Evolutionary conservation across 2,113 vertebrate species (phyloP).

Genomic region (Thymallus thymallus): DNA sequence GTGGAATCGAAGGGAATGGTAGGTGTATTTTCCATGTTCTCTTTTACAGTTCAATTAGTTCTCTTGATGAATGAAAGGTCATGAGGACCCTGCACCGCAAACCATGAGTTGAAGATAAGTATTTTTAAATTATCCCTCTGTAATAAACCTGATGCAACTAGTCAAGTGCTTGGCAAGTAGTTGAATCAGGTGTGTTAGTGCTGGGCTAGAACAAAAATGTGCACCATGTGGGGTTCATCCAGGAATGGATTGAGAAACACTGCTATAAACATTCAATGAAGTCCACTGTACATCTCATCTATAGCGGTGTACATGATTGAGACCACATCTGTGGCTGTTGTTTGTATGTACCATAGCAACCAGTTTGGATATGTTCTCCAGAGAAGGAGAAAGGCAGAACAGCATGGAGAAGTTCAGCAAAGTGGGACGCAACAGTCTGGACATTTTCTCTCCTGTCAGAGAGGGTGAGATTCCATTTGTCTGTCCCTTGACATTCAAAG

Average conservation of each 20-base stretch:
- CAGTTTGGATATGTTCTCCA: slow-evolving; percentile 75
- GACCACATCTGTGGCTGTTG: background rate
- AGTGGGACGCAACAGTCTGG: slow-evolving; percentile 78
- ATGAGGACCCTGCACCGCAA: no score
- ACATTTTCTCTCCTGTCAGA: slow-evolving; percentile 84
- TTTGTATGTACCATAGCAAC: slow-evolving; percentile 66
- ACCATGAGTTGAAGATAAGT: no score
- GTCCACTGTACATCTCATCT: background rate
- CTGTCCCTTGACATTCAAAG: no score
- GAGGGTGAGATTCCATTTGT: slow-evolving; percentile 69
- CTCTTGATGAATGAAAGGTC: no score
- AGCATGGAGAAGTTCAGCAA: slow-evolving; percentile 64
- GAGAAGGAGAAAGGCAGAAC: slow-evolving; percentile 74
- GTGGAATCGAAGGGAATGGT: slow-evolving; percentile 9
- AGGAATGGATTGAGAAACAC: no score
- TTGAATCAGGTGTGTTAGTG: background rate
- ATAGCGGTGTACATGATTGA: background rate
- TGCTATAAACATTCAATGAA: background rate
- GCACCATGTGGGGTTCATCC: no score
- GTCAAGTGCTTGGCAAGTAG: background rate
- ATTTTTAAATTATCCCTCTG: no score
- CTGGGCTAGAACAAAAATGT: no score
- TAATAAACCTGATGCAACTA: background rate
- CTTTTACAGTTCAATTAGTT: no score
- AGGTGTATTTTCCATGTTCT: background rate